Evolutionary conservation across 1,140 invertebrate genomes (phyloP).

Genomic region (Sycophila sp.): DNA sequence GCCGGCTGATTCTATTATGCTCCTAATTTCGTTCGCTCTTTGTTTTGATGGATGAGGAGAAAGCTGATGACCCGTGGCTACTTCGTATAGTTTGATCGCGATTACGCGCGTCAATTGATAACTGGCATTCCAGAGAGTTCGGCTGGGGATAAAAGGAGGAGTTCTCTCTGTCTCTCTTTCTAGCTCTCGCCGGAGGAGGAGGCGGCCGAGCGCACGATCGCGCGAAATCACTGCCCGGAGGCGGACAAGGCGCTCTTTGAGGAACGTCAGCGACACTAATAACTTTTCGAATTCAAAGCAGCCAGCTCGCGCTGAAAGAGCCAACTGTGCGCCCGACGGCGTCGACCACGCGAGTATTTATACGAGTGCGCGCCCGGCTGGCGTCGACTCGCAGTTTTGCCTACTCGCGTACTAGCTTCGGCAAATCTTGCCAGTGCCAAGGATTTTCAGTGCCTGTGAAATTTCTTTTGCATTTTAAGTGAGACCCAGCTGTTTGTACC

Average conservation of each 20-base stretch:
- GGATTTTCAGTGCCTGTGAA: no score
- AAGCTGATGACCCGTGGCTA: not conserved
- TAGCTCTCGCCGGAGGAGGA: not conserved
- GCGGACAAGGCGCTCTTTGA: constrained; percentile 14
- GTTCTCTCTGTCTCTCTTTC: not conserved
- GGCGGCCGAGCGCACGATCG: no score
- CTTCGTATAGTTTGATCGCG: not conserved
- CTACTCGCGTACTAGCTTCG: no score
- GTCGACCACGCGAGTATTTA: not conserved
- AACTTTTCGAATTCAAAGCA: constrained; percentile 52
- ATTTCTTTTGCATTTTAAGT: no score
- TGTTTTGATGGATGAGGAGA: not conserved
- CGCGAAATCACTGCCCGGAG: not conserved
- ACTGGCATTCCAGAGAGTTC: no score
- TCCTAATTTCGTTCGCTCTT: no score
- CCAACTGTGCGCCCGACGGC: not conserved
- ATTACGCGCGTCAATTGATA: not conserved
- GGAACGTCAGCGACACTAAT: constrained; percentile 48
- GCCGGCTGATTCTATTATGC: no score
- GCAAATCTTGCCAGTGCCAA: no score
- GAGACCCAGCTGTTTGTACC: no score
- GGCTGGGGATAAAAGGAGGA: no score
- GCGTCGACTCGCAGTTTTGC: no score
- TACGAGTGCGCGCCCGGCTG: not conserved
- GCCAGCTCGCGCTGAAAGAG: constrained; percentile 23